Evolutionary conservation across 2,888 invertebrate genomes (phyloP).

Genomic region (Heliconius charithonia): DNA sequence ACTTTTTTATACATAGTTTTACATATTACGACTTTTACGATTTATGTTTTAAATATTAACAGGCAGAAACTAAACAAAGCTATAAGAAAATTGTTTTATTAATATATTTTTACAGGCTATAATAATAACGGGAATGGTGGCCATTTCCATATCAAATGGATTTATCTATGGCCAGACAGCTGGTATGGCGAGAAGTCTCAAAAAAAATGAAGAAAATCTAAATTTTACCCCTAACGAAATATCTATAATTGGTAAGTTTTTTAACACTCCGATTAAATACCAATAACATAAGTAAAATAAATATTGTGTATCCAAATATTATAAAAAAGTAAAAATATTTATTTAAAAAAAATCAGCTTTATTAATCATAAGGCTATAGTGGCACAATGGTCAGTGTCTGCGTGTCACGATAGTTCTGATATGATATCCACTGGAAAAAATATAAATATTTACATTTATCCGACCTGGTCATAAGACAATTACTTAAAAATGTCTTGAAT

Average conservation of each 20-base stretch:
- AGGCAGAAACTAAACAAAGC: too few relatives aligned
- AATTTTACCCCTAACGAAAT: not conserved
- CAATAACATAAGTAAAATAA: not conserved
- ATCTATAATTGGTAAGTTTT: constrained; percentile 1
- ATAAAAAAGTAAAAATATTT: not conserved
- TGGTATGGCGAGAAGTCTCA: not conserved
- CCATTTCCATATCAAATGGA: constrained; percentile 16
- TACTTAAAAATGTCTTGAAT: too few relatives aligned
- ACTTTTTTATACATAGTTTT: too few relatives aligned
- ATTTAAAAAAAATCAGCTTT: too few relatives aligned
- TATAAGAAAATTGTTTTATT: not conserved
- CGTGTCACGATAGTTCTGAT: too few relatives aligned
- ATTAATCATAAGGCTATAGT: too few relatives aligned
- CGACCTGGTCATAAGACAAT: too few relatives aligned
- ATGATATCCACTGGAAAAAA: too few relatives aligned
- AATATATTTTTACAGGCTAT: not conserved
- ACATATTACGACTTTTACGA: too few relatives aligned
- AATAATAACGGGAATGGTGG: constrained; percentile 2
- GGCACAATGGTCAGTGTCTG: too few relatives aligned
- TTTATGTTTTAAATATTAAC: too few relatives aligned
- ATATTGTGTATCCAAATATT: not conserved
- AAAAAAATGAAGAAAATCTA: constrained; percentile 11
- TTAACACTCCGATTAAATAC: not conserved
- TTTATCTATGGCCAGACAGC: constrained; percentile 9
- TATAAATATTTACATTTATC: too few relatives aligned